Base-by-base conservation (phyloP, 2,113 vertebrate genomes). In the Malurus melanocephalus region DNA sequence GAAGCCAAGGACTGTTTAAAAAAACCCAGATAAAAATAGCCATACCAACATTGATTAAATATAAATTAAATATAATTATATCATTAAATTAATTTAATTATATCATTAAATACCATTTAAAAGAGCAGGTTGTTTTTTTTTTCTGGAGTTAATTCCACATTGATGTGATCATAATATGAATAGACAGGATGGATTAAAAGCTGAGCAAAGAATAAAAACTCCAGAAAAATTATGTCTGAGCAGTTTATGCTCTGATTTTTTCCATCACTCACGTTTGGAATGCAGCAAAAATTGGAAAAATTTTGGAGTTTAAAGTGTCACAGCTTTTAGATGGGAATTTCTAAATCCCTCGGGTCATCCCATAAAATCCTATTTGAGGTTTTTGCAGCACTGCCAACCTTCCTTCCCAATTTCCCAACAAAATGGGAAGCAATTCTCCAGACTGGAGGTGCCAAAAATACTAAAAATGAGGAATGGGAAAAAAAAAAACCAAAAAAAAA, bases 241-340 rank as follows among this genome's bases (percentile, higher is more conserved):
- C 21, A 23, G 5, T 45, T 64, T 32, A 17, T 27, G 6, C 46
- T 11, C 46, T 27, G 35, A 42, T 52, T 52, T 62, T 28, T 35
- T 9, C 30, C 10, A 7, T 20, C 35, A 5, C 30, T 11, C 3
- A 1, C 4, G 13, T 52, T 81, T 57, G 38, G 20, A 20, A 52
- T 0, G 30, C 11, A 46, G 24, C 12, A 43, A 75, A 40, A 3
- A 18, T 28, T 14, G 56, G 45, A 40, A 59, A 73, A 61, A 35
- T 1, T n/a, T n/a, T n/a, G n/a, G 4, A 8, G 1, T 6, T 11
- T 7, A 1, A 45, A 49, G 16, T 0, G 8, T 13, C 4, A 6
- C 32, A 11, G 33, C n/a, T 69, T 32, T 38, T 1, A 1, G 40
- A 8, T 32, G 13, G 27, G 64, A 11, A 15, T 28, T 74, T 26